A percentile compares a stretch with the other conserved stretches of the same genome.
These are phyloP conservation scores for Euwallacea fornicatus DNA, from an alignment of 1,140 invertebrate genomes.

Conservation along the genomic window DNA sequence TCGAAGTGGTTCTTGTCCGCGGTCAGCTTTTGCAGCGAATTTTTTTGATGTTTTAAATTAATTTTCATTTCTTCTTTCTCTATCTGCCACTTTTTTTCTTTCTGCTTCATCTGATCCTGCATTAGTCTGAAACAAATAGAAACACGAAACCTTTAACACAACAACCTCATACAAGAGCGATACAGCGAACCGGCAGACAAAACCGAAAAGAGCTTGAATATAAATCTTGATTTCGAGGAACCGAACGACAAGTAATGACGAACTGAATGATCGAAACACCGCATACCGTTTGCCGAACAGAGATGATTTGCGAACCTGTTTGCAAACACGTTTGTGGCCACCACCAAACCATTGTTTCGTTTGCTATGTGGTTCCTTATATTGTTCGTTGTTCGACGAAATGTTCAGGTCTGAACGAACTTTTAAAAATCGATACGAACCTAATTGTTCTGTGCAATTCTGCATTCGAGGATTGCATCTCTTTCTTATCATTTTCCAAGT, in stretches of 20 bases:
- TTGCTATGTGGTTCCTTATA: no score
- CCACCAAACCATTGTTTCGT: no score
- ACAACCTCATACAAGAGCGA: background rate
- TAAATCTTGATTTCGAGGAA: background rate
- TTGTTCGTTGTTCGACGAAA: no score
- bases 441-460: conserved; percentile 41
- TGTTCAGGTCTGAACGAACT: no score
- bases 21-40: conserved; percentile 47
- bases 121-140: conserved; percentile 31
- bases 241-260: no score
- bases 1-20: conserved; percentile 47
- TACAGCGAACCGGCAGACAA: background rate
- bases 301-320: no score
- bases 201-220: background rate
- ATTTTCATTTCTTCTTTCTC: conserved; percentile 49
- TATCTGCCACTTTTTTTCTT: conserved; percentile 42
- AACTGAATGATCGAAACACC: no score
- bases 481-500: conserved; percentile 42
- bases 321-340: no score
- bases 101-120: conserved; percentile 44
- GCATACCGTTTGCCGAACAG: no score
- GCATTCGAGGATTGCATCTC: conserved; percentile 38
- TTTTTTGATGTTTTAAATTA: conserved; percentile 45
- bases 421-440: conserved; percentile 25
- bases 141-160: background rate